Evolutionary conservation across 2,113 vertebrate species (phyloP), one percentile per base, ranked within the genome.

Genomic region (Trematocara macrostoma): DNA sequence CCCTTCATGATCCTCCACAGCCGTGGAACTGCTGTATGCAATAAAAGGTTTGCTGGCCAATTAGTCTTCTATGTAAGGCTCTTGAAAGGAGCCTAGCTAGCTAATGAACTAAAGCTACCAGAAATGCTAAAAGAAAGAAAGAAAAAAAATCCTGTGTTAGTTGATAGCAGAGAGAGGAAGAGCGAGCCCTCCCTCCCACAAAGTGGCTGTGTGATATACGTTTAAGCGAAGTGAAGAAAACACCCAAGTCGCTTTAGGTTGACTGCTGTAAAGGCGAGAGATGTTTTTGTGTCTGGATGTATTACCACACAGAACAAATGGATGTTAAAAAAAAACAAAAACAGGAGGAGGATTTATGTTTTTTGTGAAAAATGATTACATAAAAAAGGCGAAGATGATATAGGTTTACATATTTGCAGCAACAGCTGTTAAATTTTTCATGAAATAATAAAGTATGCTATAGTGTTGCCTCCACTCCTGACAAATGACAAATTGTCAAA

Each of bases 71-170:
- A 88, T 87, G 93, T 84, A 85, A 91, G 78, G 86, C 87, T 88
- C 88, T 92, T 88, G 87, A 94, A 93, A 94, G 88, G 79, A 81
- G 92, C 69, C 91, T 53, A 90, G 88, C 92, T 96, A 91, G 88
- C 92, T 95, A 95, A 95, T 96, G 95, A 96, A 94, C 81, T 91
- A 86, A 87, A 79, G 88, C 89, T 74, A 88, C 80, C 49, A 88
- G 84, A 91, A 78, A 79, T 7, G 6, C 42, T 12, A 18, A 47
- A 29, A n/a, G 23, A 34, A 34, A 51, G 51, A 85, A 82, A 12
- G 8, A 55, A 53, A 20, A 49, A 87, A 84, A 42, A 29, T 23
- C 6, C 42, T 31, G 52, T 78, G n/a, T 53, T n/a, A 56, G 79
- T 18, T 79, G 59, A 83, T 64, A 78, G 11, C 18, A 51, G 53